Conservation (phyloP, 2,113 vertebrate genomes). For the Cynoglossus semilaevis region DNA sequence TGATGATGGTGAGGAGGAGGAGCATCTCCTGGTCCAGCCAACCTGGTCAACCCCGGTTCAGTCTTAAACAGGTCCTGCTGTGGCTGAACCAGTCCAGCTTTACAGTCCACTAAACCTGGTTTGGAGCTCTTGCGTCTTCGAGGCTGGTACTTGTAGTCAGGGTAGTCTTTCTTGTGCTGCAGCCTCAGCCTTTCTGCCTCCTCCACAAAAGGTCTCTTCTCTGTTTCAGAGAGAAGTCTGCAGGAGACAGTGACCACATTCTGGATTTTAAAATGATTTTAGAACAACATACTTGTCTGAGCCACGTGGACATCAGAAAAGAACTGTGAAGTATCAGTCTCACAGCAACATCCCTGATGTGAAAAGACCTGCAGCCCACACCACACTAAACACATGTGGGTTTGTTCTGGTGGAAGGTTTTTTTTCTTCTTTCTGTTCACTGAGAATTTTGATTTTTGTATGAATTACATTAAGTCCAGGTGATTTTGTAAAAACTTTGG, state of each 20-base stretch:
- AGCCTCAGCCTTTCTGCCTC: conserved; percentile 88
- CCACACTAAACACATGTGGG: no score
- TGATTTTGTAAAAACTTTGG: no score
- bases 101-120: conserved; percentile 76
- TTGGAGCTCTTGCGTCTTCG: conserved; percentile 86
- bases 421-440: no score
- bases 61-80: conserved; percentile 75
- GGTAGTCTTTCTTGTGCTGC: conserved; percentile 92
- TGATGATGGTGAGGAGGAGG: conserved; percentile 70
- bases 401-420: no score
- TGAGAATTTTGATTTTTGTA: no score
- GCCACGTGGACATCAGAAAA: no score
- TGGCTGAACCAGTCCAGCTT: conserved; percentile 73
- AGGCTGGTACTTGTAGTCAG: conserved; percentile 94
- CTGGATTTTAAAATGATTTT: no score
- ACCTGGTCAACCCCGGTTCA: conserved; percentile 62
- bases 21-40: conserved; percentile 41
- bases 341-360: no score
- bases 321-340: no score
- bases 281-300: no score
- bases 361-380: no score
- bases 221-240: conserved; percentile 86
- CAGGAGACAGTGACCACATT: neutral
- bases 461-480: no score
- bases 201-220: conserved; percentile 89